Percentiles rank a stretch among this genome's conserved stretches.
phyloP scores from a whole-genome alignment of 2,113 vertebrate genomes.

The Sinosuthora webbiana region DNA sequence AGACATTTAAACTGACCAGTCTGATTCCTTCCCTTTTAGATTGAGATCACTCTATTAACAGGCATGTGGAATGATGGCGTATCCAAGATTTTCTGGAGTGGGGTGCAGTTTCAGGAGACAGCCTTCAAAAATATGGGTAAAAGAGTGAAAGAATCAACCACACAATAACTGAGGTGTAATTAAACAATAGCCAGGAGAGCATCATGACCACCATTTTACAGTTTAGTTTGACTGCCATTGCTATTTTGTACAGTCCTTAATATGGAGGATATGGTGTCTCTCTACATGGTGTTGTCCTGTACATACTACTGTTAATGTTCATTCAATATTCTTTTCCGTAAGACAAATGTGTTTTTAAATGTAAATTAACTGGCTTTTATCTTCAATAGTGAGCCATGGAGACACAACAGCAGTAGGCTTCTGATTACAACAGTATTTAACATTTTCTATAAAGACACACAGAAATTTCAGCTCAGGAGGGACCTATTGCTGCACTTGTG shows the following conservation, averaged over 20 bases:
- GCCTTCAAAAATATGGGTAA: background rate
- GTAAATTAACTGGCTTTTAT: background rate
- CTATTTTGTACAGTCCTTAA: background rate
- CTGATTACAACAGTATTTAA: background rate
- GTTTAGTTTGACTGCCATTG: background rate
- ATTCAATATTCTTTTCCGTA: background rate
- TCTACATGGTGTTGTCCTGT: background rate
- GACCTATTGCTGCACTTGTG: background rate
- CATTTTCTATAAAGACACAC: background rate
- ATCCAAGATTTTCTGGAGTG: background rate
- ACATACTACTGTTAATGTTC: background rate
- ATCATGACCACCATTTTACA: background rate
- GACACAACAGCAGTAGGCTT: background rate
- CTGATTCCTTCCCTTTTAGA: background rate
- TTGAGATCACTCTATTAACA: background rate
- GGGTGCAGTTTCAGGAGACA: background rate
- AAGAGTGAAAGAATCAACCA: background rate
- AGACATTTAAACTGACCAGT: constrained; percentile 5
- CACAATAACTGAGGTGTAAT: background rate
- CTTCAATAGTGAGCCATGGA: background rate
- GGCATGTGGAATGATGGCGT: accelerated
- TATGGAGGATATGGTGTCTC: background rate
- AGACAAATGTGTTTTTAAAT: background rate
- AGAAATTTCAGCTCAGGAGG: background rate
- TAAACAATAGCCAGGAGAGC: background rate